Base-by-base conservation (phyloP, 2,888 invertebrate species). In the Eupithecia pulchellata region DNA sequence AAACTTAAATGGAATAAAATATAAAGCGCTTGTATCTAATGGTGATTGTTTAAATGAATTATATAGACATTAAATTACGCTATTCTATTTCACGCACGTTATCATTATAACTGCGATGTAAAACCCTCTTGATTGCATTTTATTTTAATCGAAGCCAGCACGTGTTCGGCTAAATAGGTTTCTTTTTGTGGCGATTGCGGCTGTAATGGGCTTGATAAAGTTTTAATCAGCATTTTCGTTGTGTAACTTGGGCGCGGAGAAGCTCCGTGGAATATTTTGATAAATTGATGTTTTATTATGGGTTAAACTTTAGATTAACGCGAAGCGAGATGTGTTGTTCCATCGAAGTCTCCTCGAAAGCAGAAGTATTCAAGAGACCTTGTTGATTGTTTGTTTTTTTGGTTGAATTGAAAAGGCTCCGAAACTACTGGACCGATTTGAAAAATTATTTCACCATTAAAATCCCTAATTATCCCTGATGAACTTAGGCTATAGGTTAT, bases 91-190 rank as follows among this genome's bases (percentile, higher is more conserved):
- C 52, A 66, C 52, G 52, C 66, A 63, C 66, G 64, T 64, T 68
- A 69, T 65, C 55, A 6, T 29, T 29, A 47, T 42, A 63, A 68
- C 25, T 58, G 57, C n/a, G 42, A 69, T 52, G 63, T 66, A 66
- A 72, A 36, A 34, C 11, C 62, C 62, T 68, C 62, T 68, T 68
- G 66, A 72, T 68, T 65, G 47, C 66, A 66, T 66, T 72, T 66
- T 29, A 39, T 64, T 66, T 55, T 65, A 64, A 68, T 68, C 52
- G 32, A 66, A 42, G 32, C 52, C 25, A 39, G 52, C 52, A 52
- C 65, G 72, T 72, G 65, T 66, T 27, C 58, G 29, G 17, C 29
- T 60, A 52, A 36, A 29, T 29, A 29, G 17, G 39, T 66, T 47
- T 2, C 42, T 66, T 66, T 72, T 72, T 65, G 29, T 5, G 8